Evolutionary conservation across 2,888 invertebrate species (phyloP), one percentile per base, ranked within the genome.

Genomic region (Dendrolimus pini): DNA sequence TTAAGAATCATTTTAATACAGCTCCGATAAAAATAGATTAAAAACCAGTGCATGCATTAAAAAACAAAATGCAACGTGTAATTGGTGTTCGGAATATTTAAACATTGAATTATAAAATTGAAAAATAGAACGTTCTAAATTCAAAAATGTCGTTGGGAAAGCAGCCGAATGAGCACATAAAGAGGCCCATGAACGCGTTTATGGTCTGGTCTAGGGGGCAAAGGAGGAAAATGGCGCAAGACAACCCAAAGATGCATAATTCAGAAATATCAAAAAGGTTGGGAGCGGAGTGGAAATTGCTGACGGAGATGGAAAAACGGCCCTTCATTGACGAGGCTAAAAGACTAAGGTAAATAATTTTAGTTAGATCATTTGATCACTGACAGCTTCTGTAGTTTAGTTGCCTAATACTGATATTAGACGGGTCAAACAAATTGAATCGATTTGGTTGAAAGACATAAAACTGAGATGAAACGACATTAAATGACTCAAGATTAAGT

Each of bases 171-270:
- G 95, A 95, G 80, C 97, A 97, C 81, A 97, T 98, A 70, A 98
- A 98, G 83, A 92, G 97, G 67, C 97, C 97, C 1, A 97, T 97
- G 97, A 97, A 97, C 82, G 97, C 97, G 6, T 97, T 97, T 83
- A 97, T 97, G 97, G 97, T 97, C 65, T 97, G 97, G 97, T 96
- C 96, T 1, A 88, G 97, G 47, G 96, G 96, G 7, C 97, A 97
- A 81, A 83, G 97, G 60, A 89, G 97, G 66, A 97, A 97, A 88
- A 97, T 97, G 95, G 97, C 97, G 0, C 97, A 97, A 78, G 97
- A 97, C 72, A 97, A 97, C 80, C 97, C 97, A 0, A 97, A 97
- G 85, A 97, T 97, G 97, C 97, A 97, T 89, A 97, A 97, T 79
- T 96, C 96, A 0, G 97, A 97, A 84, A 97, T 97, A 67, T 96